These are phyloP conservation scores for Brachyistius frenatus DNA, from an alignment of 2,113 vertebrate species.

Conservation along the genomic window DNA sequence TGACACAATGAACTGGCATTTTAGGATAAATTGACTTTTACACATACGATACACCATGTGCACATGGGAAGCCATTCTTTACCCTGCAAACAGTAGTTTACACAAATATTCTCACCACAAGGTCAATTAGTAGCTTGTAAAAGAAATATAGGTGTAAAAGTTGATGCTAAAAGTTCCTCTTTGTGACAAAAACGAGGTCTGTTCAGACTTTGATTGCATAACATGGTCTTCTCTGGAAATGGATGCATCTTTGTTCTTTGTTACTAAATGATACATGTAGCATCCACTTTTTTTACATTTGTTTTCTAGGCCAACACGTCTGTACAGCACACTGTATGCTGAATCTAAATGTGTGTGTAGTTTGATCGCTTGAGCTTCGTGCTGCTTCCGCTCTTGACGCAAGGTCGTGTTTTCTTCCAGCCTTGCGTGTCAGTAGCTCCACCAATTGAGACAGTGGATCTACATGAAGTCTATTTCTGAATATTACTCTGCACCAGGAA, in stretches of 20 bases:
- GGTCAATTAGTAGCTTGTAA: no score
- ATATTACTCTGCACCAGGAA: slow-evolving; percentile 17
- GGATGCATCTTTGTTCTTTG: not conserved
- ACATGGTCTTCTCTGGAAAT: not conserved
- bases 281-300: not conserved
- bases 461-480: slow-evolving; percentile 21
- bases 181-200: not conserved
- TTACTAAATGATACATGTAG: not conserved
- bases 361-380: not conserved
- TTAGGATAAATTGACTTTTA: no score
- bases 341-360: not conserved
- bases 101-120: no score
- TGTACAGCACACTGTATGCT: not conserved
- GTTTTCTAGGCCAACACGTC: no score
- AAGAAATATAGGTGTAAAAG: no score
- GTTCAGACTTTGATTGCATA: not conserved
- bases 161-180: no score
- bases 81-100: not conserved
- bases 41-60: no score
- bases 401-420: slow-evolving; percentile 13
- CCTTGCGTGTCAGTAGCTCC: not conserved
- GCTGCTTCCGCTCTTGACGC: not conserved
- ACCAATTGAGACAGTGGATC: slow-evolving; percentile 13
- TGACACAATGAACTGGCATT: no score
- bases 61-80: not conserved